Conservation (phyloP, 2,113 vertebrate genomes). For the Macaca nemestrina region DNA sequence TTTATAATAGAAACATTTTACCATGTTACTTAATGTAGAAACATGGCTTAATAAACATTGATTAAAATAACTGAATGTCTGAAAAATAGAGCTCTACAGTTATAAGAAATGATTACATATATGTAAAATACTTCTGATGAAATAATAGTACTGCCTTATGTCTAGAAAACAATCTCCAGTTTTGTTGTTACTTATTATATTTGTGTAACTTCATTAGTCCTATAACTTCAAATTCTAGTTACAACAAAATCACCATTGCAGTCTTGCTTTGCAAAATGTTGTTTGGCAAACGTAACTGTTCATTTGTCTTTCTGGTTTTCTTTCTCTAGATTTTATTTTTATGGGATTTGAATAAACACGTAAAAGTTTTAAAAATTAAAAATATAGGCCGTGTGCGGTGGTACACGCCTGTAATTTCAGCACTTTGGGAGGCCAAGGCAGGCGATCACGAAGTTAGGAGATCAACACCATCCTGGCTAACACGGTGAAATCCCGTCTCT, state of each 20-base stretch:
- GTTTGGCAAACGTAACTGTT: constrained; percentile 44
- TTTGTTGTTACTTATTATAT: neutral
- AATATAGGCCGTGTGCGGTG: no score
- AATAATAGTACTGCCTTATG: neutral
- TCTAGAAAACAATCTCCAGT: neutral
- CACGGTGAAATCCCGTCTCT: no score
- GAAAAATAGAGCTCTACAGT: neutral
- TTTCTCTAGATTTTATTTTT: constrained; percentile 7
- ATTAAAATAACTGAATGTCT: neutral
- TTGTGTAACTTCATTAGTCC: neutral
- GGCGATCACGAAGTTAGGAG: no score
- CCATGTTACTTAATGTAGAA: neutral
- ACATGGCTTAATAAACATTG: neutral
- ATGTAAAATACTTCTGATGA: neutral
- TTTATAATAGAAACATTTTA: neutral
- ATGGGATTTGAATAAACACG: constrained; percentile 48
- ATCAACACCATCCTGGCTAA: no score
- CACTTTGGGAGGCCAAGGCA: no score
- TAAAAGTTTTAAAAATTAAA: constrained; percentile 18
- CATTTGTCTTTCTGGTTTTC: constrained; percentile 39
- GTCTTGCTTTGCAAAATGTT: constrained; percentile 47
- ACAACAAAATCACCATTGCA: neutral
- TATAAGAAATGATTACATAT: neutral
- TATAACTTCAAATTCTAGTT: constrained; percentile 35
- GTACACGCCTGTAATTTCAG: no score